Evolutionary conservation across 2,888 invertebrate genomes (phyloP).

Genomic region (Hypomecis atomaria): DNA sequence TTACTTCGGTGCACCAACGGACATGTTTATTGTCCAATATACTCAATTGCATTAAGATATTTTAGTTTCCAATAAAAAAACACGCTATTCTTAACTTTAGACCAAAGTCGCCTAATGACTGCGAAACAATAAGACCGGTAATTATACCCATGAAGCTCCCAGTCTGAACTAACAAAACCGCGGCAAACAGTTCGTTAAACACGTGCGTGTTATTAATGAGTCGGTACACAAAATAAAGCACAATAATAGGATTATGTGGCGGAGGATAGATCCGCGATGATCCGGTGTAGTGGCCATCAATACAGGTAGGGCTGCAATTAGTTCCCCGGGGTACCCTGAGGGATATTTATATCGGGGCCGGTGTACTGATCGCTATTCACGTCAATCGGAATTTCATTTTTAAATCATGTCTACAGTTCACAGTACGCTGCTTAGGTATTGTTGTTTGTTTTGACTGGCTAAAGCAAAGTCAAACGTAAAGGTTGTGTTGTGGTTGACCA

Average conservation of each 20-base stretch:
- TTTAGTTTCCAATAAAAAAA: too few species aligned
- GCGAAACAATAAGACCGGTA: neutral
- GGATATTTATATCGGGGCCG: constrained; percentile 75
- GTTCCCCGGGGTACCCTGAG: constrained; percentile 66
- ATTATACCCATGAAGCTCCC: constrained; percentile 1
- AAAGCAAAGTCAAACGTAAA: too few species aligned
- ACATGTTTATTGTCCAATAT: too few species aligned
- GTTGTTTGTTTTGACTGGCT: too few species aligned
- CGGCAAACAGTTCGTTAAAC: constrained; percentile 13
- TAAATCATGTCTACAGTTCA: constrained; percentile 1
- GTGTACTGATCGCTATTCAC: constrained; percentile 64
- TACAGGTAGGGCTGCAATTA: constrained; percentile 80
- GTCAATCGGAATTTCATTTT: constrained; percentile 30
- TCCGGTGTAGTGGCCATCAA: constrained; percentile 76
- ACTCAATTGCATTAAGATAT: too few species aligned
- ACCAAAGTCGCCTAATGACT: too few species aligned
- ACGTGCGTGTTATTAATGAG: constrained; percentile 40
- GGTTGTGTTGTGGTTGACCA: too few species aligned
- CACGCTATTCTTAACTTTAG: too few species aligned
- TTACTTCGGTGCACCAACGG: too few species aligned
- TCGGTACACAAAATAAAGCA: constrained; percentile 60
- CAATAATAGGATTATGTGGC: constrained; percentile 68
- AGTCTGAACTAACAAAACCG: constrained; percentile 24
- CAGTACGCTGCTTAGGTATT: neutral
- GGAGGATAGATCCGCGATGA: constrained; percentile 76